Base-by-base conservation (phyloP, 2,113 vertebrate genomes). In the Carassius auratus region DNA sequence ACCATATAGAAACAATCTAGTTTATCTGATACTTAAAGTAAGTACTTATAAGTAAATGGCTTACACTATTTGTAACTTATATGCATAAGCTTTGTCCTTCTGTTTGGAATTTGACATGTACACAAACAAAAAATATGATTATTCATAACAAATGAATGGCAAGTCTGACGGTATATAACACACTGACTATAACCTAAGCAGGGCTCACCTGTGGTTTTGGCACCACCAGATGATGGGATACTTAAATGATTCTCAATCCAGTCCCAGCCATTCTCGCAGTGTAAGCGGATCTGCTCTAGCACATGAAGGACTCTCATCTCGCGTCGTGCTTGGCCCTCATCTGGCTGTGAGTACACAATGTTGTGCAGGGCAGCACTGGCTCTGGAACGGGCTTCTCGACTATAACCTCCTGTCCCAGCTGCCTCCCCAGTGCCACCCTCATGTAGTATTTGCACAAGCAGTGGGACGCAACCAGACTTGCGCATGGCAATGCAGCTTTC, bases 401-500 rank as follows among this genome's bases (percentile, higher is more conserved):
- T 95, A 89, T 94, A 93, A 88, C 95, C 77, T n/a, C 2, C 89
- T 84, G 50, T 92, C 90, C 0, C 86, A 85, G 0, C 15, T 1
- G 12, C 93, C 95, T 0, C 77, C 0, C 75, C 87, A 4, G 30
- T 84, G 81, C 66, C 95, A 87, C 0, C 89, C 23, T 97, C 96
- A 0, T 99, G 97, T 69, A 99, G 95, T 89, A 99, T 97, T 94
- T 99, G 98, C 86, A 99, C 93, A 62, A 99, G 95, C 84, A 99
- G 94, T 0, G 97, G 98, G 48, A 99, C 96, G 84, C 98, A 99
- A 90, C 98, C 98, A 0, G 97, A 99, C 89, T 95, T 97, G 74
- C 98, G 97, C 98, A 99, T 99, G 88, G 97, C 97, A 76, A 96
- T 88, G 82, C 98, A 99, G 93, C 97, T 99, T 92, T 99, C 98